These are phyloP conservation scores for Tipula lateralis DNA, from an alignment of 2,888 invertebrate species.

Conservation along the genomic window DNA sequence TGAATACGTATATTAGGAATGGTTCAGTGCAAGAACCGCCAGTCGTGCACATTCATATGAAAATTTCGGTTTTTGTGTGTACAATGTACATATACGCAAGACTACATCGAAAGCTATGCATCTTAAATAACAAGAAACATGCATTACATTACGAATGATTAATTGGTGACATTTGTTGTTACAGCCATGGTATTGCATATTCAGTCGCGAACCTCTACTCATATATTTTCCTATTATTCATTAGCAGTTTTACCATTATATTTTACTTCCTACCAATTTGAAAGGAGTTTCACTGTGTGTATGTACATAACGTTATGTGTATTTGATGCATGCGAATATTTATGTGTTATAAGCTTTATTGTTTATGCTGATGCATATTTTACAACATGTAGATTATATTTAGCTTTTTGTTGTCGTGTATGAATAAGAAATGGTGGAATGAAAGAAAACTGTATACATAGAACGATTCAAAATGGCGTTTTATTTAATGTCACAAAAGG, in stretches of 20 bases:
- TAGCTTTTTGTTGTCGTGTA: background rate
- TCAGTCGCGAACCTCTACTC: background rate
- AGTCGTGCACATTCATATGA: too few relatives aligned
- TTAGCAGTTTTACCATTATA: background rate
- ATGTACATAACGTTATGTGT: background rate
- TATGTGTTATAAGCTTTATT: background rate
- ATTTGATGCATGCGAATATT: background rate
- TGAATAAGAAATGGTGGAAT: background rate
- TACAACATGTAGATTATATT: background rate
- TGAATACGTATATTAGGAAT: background rate
- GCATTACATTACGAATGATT: background rate
- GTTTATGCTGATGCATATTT: background rate
- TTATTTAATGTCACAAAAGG: background rate
- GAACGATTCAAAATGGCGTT: background rate
- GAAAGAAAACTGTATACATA: background rate
- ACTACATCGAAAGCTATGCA: background rate
- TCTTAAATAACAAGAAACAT: background rate
- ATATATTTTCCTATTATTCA: background rate
- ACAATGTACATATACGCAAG: background rate
- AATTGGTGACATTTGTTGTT: slow-evolving; percentile 3
- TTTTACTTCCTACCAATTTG: background rate
- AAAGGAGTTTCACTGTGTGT: background rate
- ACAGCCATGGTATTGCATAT: background rate
- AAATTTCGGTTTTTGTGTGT: too few relatives aligned
- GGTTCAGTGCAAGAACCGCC: too few relatives aligned